Percentiles rank a stretch among this genome's conserved stretches.
Conservation (phyloP, 2,797 vertebrate genomes). For the Gobionotothen gibberifrons region DNA sequence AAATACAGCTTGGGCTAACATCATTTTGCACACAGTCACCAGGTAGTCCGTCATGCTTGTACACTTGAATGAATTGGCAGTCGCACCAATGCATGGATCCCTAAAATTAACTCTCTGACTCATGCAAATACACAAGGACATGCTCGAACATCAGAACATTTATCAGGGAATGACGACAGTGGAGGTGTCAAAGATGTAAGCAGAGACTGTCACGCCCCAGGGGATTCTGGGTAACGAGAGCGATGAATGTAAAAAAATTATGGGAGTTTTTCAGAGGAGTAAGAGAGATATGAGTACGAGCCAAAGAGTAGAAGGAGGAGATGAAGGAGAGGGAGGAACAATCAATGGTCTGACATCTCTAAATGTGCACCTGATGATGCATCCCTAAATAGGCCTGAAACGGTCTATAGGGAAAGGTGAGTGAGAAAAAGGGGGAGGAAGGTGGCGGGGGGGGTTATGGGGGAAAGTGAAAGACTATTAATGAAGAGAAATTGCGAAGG, state of each 20-base stretch:
- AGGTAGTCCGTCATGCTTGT: slow-evolving; percentile 10
- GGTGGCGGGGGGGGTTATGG: not conserved
- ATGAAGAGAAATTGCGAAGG: slow-evolving; percentile 69
- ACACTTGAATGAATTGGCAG: slow-evolving; percentile 1
- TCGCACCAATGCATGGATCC: slow-evolving; percentile 7
- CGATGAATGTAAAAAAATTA: slow-evolving; percentile 31
- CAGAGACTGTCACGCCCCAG: slow-evolving; percentile 60
- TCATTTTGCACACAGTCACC: slow-evolving; percentile 4
- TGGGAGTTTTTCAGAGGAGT: slow-evolving; percentile 22
- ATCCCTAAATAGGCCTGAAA: slow-evolving; percentile 76
- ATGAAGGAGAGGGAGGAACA: slow-evolving; percentile 73
- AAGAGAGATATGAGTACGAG: slow-evolving; percentile 49
- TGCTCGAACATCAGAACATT: slow-evolving; percentile 39
- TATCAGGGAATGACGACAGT: slow-evolving; percentile 48
- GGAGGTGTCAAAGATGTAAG: slow-evolving; percentile 67
- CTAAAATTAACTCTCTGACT: slow-evolving; percentile 26
- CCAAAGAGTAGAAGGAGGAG: slow-evolving; percentile 64
- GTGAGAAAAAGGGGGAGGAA: slow-evolving; percentile 22
- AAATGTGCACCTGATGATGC: slow-evolving; percentile 82
- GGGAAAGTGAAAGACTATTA: slow-evolving; percentile 54
- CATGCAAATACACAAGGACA: not conserved
- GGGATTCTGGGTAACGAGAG: slow-evolving; percentile 52
- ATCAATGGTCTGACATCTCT: slow-evolving; percentile 78
- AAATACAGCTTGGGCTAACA: not conserved
- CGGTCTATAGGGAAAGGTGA: slow-evolving; percentile 63